Base-by-base conservation (phyloP, 2,888 invertebrate species). In the Rhingia campestris region DNA sequence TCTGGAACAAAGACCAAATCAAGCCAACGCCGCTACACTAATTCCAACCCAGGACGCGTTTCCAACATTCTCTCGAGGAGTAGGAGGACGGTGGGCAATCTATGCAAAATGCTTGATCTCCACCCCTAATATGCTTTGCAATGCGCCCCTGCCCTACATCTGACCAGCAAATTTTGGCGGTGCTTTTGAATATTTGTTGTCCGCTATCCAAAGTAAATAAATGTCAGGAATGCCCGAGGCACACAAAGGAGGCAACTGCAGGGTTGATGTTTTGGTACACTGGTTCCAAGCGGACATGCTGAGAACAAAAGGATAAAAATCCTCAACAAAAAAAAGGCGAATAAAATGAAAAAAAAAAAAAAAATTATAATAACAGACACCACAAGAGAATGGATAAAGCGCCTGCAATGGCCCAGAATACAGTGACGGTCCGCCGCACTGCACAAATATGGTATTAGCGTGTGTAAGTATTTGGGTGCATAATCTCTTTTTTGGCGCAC, bases 401-500 rank as follows among this genome's bases (percentile, higher is more conserved):
- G 51, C 59, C 77, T 82, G 69, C 82, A 69, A 69, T 77, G 67
- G 63, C 77, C 82, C 72, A 47, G 56, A 67, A 77, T 67, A 47
- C 56, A 63, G 58, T 69, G 77, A 73, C 69, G 82, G 73, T 79
- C 77, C 82, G 79, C 84, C 74, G 80, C 79, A 80, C 84, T 80
- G 80, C 84, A 79, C 79, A 84, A 84, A 84, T 84, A 84, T 79
- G 74, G 79, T 84, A 77, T 84, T 74, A 79, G 79, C 74, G 79
- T 80, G 74, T 80, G 84, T 84, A 75, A 75, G 84, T 80, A 59
- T 84, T 61, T 80, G 80, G 80, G 70, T 74, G 80, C 74, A 84
- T 80, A 84, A 80, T 84, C 84, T 74, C 80, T 84, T 84, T 82
- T 84, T 84, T 84, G 84, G 84, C 84, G 79, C 84, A 75, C 84